A percentile compares a stretch with the other conserved stretches of the same genome.
These are phyloP conservation scores for Lasioglossum pauxillum DNA, from an alignment of 2,888 invertebrate species.

Conservation along the genomic window DNA sequence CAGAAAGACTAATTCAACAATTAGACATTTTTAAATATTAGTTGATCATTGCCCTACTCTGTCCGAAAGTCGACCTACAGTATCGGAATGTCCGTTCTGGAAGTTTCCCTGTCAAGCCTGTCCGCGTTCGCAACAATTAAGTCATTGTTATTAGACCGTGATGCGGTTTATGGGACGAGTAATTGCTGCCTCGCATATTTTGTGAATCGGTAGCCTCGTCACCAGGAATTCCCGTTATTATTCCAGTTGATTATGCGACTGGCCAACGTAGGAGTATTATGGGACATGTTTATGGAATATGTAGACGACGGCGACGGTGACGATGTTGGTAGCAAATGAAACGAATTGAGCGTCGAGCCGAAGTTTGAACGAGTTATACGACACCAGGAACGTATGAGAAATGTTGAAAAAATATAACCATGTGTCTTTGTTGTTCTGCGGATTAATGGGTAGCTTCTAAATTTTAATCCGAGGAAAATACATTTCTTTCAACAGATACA, in stretches of 20 bases:
- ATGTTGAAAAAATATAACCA: neutral
- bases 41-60: no score
- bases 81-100: neutral
- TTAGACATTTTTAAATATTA: no score
- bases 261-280: conserved; percentile 47
- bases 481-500: neutral
- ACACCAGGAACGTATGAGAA: neutral
- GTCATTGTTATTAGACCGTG: neutral
- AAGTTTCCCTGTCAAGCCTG: no score
- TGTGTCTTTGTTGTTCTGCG: neutral
- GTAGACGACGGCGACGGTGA: conserved; percentile 26
- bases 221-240: conserved; percentile 62
- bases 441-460: neutral
- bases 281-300: conserved; percentile 42
- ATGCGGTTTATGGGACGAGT: conserved; percentile 52
- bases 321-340: conserved; percentile 17
- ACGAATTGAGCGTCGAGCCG: conserved; percentile 35
- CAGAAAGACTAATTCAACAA: no score
- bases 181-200: conserved; percentile 64
- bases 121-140: neutral
- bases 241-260: conserved; percentile 58
- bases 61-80: neutral
- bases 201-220: conserved; percentile 39
- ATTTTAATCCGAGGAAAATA: neutral
- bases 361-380: neutral